Evolutionary conservation across 2,888 invertebrate genomes (phyloP), one percentile per base, ranked within the genome.

Genomic region (Archaeoteleia sp.): DNA sequence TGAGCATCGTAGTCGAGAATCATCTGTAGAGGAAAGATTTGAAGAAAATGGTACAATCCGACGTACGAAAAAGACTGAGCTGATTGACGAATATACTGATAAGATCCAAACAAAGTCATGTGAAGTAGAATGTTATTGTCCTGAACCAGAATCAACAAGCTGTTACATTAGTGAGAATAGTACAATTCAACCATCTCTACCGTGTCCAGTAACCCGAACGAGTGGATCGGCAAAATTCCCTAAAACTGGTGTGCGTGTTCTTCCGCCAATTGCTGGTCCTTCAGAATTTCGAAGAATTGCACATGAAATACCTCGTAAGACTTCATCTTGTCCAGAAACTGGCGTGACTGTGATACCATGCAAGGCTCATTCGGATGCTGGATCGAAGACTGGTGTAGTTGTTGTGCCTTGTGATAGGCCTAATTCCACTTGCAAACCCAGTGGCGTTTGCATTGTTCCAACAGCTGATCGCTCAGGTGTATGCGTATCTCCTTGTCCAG

Each of bases 271-370:
- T 0, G 63, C 66, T 45, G 67, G 66, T 49, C 66, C 39, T 42
- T 71, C 65, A n/a, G 82, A 81, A 27, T 81, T 79, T 12, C 77
- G 70, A 39, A 73, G 79, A 48, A 77, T 79, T 1, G 74, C 73
- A 10, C 78, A 79, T 25, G 77, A 76, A 27, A 45, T 74, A 12
- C 70, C 74, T 2, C 29, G 51, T 25, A 61, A 60, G 48, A 46
- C 58, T 4, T 67, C 71, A 12, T 12, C 76, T 1, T 83, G 83
- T 17, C 73, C 81, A 1, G 79, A 81, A 45, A 81, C 83, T 1
- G 84, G 84, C 0, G 73, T 84, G 0, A 79, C 78, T 0, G 79
- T 84, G 0, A 58, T 82, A 10, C 84, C 85, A 0, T 80, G 83
- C 43, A 78, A 79, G 58, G 80, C 83, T 7, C 76, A 78, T 17